Conservation (phyloP, 2,113 vertebrate species). For the Cranoglanis bouderius region DNA sequence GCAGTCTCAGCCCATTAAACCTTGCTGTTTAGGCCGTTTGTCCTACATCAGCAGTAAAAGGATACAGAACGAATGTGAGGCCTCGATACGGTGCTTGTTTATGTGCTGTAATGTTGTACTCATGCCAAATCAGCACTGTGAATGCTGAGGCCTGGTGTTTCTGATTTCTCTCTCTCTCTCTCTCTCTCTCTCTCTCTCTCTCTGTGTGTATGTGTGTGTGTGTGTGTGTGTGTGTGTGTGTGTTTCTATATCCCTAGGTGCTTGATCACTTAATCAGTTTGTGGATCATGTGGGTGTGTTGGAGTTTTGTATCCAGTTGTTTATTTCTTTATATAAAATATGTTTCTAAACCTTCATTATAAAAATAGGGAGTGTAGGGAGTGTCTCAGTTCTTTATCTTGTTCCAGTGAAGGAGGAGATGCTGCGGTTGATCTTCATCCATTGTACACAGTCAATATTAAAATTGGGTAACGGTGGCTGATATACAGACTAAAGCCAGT, state of each 20-base stretch:
- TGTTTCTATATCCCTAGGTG: conserved; percentile 13
- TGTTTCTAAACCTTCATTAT: conserved; percentile 61
- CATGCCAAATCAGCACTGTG: conserved; percentile 60
- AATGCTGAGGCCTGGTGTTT: conserved; percentile 70
- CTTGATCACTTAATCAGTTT: conserved; percentile 20
- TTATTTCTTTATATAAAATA: conserved; percentile 64
- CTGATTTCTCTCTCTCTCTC: conserved; percentile 73
- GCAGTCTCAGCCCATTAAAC: conserved; percentile 53
- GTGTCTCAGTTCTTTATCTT: conserved; percentile 55
- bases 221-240: conserved; percentile 17
- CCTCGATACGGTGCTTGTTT: conserved; percentile 72
- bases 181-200: too few relatives aligned
- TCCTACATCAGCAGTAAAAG: conserved; percentile 68
- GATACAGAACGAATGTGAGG: conserved; percentile 68
- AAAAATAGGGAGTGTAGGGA: conserved; percentile 51
- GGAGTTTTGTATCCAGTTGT: conserved; percentile 33
- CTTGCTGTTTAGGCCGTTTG: conserved; percentile 55
- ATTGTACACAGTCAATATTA: conserved; percentile 45
- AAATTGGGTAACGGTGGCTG: conserved; percentile 42
- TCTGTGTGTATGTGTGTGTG: conserved; percentile 10
- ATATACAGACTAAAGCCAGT: conserved; percentile 5
- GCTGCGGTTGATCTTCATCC: conserved; percentile 45
- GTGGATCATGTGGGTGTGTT: conserved; percentile 30
- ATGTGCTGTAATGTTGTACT: conserved; percentile 73
- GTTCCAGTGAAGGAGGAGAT: conserved; percentile 35